Percentiles rank a stretch among this genome's conserved stretches.
These are phyloP conservation scores for Catocala nupta DNA, from an alignment of 2,888 invertebrate species.

Conservation along the genomic window DNA sequence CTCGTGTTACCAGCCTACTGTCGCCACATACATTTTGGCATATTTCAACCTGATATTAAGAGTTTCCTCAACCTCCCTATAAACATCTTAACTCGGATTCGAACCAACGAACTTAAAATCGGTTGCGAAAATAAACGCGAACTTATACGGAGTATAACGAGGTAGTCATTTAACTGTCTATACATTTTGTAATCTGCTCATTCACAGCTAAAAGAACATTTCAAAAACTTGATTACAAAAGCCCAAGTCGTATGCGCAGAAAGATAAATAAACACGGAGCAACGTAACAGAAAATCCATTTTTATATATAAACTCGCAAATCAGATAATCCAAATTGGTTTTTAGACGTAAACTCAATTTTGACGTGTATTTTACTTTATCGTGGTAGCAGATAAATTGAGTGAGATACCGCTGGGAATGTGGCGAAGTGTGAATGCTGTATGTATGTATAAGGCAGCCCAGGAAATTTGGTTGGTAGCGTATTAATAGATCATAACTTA, in stretches of 20 bases:
- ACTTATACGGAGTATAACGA: too few species aligned
- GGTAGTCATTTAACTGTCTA: background rate
- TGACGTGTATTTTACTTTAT: conserved; percentile 83
- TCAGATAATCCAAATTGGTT: conserved; percentile 86
- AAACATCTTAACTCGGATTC: too few species aligned
- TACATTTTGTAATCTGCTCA: background rate
- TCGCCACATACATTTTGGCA: too few species aligned
- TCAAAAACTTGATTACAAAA: conserved; percentile 1
- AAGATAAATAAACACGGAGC: conserved; percentile 55
- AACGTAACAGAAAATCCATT: conserved; percentile 59
- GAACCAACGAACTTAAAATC: background rate
- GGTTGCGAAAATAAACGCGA: background rate
- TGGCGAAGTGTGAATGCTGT: conserved; percentile 63
- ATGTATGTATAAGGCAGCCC: conserved; percentile 39
- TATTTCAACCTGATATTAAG: too few species aligned
- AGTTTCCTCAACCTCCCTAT: too few species aligned
- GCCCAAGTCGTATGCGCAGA: conserved; percentile 18
- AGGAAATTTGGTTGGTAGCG: conserved; percentile 47
- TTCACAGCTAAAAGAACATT: conserved; percentile 4
- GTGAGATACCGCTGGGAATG: conserved; percentile 70
- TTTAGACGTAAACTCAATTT: conserved; percentile 85
- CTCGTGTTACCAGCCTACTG: too few species aligned
- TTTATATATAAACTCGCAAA: conserved; percentile 79
- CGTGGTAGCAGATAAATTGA: conserved; percentile 81
- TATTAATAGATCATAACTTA: conserved; percentile 38